Evolutionary conservation across 2,888 invertebrate genomes (phyloP).

Genomic region (Willowsia nigromaculata): DNA sequence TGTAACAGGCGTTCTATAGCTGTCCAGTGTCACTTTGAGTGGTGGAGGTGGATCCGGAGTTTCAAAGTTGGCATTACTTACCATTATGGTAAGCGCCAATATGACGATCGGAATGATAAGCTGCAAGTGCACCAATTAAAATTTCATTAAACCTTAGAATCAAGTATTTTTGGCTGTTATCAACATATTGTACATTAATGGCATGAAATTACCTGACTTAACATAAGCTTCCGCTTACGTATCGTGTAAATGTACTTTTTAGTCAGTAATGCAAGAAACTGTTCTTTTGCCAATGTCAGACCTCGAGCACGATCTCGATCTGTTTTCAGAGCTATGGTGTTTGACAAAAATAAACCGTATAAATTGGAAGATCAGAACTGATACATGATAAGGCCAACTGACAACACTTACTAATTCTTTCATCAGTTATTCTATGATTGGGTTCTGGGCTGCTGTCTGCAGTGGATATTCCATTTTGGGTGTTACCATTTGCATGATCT

Average conservation of each 20-base stretch:
- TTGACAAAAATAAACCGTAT: too few species aligned
- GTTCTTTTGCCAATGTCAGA: conserved; percentile 67
- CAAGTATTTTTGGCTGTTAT: too few species aligned
- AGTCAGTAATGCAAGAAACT: conserved; percentile 74
- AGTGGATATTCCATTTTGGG: not conserved
- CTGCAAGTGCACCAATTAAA: conserved; percentile 24
- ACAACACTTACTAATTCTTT: conserved; percentile 47
- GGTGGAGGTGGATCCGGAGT: conserved; percentile 61
- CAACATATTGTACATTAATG: too few species aligned
- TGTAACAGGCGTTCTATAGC: conserved; percentile 74
- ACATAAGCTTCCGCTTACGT: conserved; percentile 72
- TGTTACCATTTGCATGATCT: conserved; percentile 50
- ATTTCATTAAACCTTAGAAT: not conserved
- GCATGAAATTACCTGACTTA: conserved; percentile 77
- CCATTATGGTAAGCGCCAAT: conserved; percentile 73
- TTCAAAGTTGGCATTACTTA: conserved; percentile 70
- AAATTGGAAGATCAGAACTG: too few species aligned
- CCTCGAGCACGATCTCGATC: conserved; percentile 59
- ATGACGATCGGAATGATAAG: conserved; percentile 75
- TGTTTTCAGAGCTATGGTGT: conserved; percentile 22
- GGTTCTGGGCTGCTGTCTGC: conserved; percentile 20
- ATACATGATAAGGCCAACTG: not conserved
- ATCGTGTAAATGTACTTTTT: conserved; percentile 77
- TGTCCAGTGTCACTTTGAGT: conserved; percentile 68
- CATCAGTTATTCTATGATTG: conserved; percentile 31